phyloP scores from a whole-genome alignment of 92 coral and sea anemone species.

The Phenganax subtilis region DNA sequence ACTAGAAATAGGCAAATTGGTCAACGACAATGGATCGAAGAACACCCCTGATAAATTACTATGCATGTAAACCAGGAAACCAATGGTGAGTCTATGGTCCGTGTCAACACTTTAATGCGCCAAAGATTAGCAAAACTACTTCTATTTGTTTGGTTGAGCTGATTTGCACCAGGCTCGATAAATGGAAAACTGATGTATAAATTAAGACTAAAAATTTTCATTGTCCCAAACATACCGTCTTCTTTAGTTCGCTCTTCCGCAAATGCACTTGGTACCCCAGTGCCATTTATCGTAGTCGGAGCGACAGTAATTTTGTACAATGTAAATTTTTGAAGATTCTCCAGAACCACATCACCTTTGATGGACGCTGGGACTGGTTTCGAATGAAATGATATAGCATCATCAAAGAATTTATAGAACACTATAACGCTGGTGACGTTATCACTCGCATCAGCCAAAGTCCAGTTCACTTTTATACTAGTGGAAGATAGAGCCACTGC shows the following conservation, averaged over 20 bases:
- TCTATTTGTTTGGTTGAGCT: too few species aligned
- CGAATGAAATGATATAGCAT: neutral
- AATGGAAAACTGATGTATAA: neutral
- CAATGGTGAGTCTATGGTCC: too few species aligned
- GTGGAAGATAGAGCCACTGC: constrained; percentile 21
- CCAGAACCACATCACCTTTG: neutral
- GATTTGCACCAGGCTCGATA: neutral
- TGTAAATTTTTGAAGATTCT: constrained; percentile 14
- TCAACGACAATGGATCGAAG: too few species aligned
- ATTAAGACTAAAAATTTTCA: neutral
- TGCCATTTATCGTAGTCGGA: constrained; percentile 27
- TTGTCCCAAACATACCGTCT: constrained; percentile 11
- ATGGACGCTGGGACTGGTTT: constrained; percentile 4
- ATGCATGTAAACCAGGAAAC: too few species aligned
- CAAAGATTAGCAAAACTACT: too few species aligned
- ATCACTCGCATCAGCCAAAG: neutral
- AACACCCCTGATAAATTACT: too few species aligned
- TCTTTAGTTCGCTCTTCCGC: neutral
- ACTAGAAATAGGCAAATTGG: too few species aligned
- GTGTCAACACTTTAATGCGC: too few species aligned
- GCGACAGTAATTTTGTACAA: constrained; percentile 12
- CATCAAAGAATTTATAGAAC: constrained; percentile 8
- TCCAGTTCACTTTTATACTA: constrained; percentile 16
- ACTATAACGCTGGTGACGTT: neutral
- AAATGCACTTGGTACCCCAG: constrained; percentile 19